Percentiles rank a stretch among this genome's conserved stretches.
Conservation (phyloP, 2,113 vertebrate species). For the Sceloporus undulatus region DNA sequence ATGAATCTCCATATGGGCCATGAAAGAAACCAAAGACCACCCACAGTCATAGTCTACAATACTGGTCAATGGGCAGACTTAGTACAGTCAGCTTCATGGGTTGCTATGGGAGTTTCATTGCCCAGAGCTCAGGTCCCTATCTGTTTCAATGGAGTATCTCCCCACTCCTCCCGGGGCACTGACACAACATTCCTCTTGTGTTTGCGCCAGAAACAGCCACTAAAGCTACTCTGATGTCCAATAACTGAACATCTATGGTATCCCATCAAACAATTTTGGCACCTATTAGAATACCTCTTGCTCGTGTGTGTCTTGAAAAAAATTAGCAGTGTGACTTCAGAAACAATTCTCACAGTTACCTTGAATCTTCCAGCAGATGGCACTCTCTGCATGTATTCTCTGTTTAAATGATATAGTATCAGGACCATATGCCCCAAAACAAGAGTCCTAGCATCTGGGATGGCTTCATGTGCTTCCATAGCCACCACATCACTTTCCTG, state of each 20-base stretch:
- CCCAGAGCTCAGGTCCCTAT: not conserved
- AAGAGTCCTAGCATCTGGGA: too few relatives aligned
- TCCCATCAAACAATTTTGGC: not conserved
- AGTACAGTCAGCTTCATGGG: too few relatives aligned
- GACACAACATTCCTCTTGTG: not conserved
- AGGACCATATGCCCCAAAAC: not conserved
- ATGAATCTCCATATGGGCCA: not conserved
- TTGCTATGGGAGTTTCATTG: not conserved
- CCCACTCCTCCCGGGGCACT: not conserved
- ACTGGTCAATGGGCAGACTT: too few relatives aligned
- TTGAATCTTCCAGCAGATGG: constrained; percentile 1
- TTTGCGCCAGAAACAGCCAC: not conserved
- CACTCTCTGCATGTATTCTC: not conserved
- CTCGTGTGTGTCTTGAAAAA: not conserved
- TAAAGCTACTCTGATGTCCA: not conserved
- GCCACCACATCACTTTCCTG: not conserved
- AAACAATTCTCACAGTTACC: not conserved
- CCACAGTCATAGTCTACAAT: not conserved
- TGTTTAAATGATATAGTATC: not conserved
- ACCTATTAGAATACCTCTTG: not conserved
- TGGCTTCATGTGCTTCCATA: not conserved
- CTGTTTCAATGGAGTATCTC: not conserved
- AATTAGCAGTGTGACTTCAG: not conserved
- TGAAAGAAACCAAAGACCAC: not conserved
- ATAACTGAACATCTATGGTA: not conserved